Base-by-base conservation (phyloP, 2,888 invertebrate genomes). In the Dyspetes luteomarginatus region DNA sequence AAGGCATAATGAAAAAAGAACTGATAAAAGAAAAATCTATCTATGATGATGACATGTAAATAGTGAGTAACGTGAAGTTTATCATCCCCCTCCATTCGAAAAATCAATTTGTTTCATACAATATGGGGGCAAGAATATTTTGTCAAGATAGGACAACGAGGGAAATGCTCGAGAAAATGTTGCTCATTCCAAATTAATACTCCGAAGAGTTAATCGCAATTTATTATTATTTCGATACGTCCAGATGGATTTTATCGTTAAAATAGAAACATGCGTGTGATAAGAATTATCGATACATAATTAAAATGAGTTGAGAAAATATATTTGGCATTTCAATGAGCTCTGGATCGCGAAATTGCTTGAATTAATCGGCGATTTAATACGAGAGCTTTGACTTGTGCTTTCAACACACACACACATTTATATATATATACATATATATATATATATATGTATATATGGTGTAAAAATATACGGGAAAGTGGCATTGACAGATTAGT, bases 131-230 rank as follows among this genome's bases (percentile, higher is more conserved):
- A 12, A 7, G 36, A 36, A 36, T 0, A 12, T 36, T 36, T 9
- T 36, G 9, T 36, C 36, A 2, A 2, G 12, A 36, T 12, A 12
- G 7, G 36, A 36, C 2, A 26, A n/a, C 17, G 45, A 9, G 62
- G 15, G n/a, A 64, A 45, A 64, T 26, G 19, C 45, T 45, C 45
- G 3, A 12, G 17, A 48, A 17, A 48, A n/a, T 12, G 9, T 4
- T n/a, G 9, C 26, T 62, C 72, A 62, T 73, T 78, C 50, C 50
- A 55, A 69, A 52, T 72, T 22, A 45, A 73, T 19, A 43, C 68
- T 56, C 41, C 19, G 55, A 48, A 45, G 50, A 50, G 58, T 48
- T 58, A 26, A 48, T 28, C 30, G 26, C n/a, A 19, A 22, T 62
- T 36, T 4, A 45, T 24, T 7, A 30, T 36, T n/a, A n/a, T n/a